phyloP scores from a whole-genome alignment of 2,888 invertebrate species.

The Apamea monoglypha region DNA sequence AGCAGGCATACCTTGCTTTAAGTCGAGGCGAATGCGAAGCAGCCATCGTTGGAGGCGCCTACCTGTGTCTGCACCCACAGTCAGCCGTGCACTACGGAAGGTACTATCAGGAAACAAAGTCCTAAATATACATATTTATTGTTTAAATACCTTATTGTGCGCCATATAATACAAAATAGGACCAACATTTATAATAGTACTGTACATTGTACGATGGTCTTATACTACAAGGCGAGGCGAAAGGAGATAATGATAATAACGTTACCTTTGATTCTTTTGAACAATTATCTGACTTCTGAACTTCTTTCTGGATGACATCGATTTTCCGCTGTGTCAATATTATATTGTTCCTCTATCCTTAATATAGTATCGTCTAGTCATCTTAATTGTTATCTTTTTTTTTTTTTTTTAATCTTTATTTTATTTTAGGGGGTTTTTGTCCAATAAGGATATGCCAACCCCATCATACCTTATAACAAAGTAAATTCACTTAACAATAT shows the following conservation, averaged over 20 bases:
- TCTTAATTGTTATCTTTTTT: too few relatives aligned
- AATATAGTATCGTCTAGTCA: too few relatives aligned
- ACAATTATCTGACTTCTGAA: neutral
- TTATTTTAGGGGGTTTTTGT: too few relatives aligned
- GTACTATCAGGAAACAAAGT: slow-evolving; percentile 58
- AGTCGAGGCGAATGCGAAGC: slow-evolving; percentile 79
- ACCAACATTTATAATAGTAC: too few relatives aligned
- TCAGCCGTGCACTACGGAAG: slow-evolving; percentile 76
- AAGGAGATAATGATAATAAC: too few relatives aligned
- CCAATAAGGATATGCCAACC: too few relatives aligned
- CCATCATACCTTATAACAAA: too few relatives aligned
- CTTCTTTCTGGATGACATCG: neutral
- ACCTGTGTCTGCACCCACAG: slow-evolving; percentile 90
- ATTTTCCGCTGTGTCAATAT: neutral
- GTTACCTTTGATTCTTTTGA: neutral
- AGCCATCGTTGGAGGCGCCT: slow-evolving; percentile 91
- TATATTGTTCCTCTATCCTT: neutral
- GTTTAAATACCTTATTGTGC: too few relatives aligned
- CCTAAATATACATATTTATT: neutral
- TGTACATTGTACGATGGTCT: neutral
- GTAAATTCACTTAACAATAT: too few relatives aligned
- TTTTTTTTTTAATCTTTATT: too few relatives aligned
- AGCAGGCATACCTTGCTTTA: slow-evolving; percentile 78
- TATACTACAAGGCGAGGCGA: too few relatives aligned
- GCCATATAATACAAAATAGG: too few relatives aligned